Conservation (phyloP, 2,113 vertebrate genomes). For the Gnathonemus echidnorhynchus region DNA sequence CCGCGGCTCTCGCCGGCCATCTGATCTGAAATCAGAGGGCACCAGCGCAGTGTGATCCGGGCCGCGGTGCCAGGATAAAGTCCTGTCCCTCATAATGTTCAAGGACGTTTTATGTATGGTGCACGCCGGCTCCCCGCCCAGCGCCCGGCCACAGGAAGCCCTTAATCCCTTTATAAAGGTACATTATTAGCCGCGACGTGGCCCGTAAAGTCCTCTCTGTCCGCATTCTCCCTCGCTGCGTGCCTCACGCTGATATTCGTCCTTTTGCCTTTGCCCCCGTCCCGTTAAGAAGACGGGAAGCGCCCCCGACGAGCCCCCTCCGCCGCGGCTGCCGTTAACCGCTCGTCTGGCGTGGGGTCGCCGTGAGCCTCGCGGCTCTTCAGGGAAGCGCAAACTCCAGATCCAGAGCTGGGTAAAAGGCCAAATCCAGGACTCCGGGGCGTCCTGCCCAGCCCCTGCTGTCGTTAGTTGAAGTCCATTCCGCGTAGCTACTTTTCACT, state of each 20-base stretch:
- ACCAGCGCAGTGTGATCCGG: background rate
- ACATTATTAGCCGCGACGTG: background rate
- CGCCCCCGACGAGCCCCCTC: background rate
- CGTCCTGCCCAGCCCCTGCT: background rate
- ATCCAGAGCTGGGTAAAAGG: background rate
- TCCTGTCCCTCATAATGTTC: background rate
- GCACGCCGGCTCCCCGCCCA: background rate
- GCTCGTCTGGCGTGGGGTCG: background rate
- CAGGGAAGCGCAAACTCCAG: background rate
- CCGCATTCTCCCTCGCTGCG: background rate
- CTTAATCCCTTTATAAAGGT: constrained; percentile 1
- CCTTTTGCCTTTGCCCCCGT: background rate
- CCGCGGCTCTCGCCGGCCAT: background rate
- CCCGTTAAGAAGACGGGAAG: background rate
- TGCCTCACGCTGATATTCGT: background rate
- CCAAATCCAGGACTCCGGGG: background rate
- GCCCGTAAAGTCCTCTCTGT: background rate
- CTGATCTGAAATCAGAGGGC: background rate
- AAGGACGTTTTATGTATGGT: background rate
- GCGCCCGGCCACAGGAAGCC: background rate
- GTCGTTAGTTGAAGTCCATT: background rate
- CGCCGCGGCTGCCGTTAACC: background rate
- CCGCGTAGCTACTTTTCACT: background rate
- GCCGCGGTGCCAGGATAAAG: background rate
- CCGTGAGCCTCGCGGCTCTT: background rate